Conservation (phyloP, 30 jellyfish, hydroid and myxozoan genomes). For the Thelohanellus kitauei region DNA sequence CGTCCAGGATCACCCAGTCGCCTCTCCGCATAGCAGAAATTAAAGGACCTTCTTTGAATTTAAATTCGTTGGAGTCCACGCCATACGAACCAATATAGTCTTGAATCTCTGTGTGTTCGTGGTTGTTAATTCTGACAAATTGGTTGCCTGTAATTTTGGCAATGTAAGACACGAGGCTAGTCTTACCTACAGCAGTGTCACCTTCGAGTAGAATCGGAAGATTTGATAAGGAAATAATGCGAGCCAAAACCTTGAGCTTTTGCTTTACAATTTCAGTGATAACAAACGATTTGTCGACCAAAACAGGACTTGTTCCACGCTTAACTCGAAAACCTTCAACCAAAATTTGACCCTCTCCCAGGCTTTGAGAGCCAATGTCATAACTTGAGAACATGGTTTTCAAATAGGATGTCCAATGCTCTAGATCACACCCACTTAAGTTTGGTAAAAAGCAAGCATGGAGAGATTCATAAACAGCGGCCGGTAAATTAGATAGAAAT, state of each 20-base stretch:
- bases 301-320: slow-evolving; percentile 13
- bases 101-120: slow-evolving; percentile 93
- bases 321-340: slow-evolving; percentile 55
- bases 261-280: slow-evolving; percentile 35
- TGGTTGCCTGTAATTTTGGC: slow-evolving; percentile 59
- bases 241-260: slow-evolving; percentile 36
- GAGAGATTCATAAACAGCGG: too few species aligned
- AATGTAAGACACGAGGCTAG: slow-evolving; percentile 44
- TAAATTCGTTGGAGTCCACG: slow-evolving; percentile 10
- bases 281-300: slow-evolving; percentile 16
- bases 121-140: slow-evolving; percentile 74
- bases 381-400: too few species aligned
- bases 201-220: slow-evolving; percentile 83
- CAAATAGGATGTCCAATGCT: too few species aligned
- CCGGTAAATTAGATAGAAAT: too few species aligned
- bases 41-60: slow-evolving; percentile 19
- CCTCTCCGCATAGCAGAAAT: slow-evolving; percentile 87
- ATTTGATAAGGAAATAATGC: slow-evolving; percentile 29
- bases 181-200: slow-evolving; percentile 91
- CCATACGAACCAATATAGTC: slow-evolving; percentile 90
- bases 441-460: too few species aligned
- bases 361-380: too few species aligned
- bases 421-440: too few species aligned
- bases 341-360: slow-evolving; percentile 2
- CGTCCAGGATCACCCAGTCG: slow-evolving; percentile 71